Evolutionary conservation across 2,888 invertebrate species (phyloP).

Genomic region (Amphipoea oculea): DNA sequence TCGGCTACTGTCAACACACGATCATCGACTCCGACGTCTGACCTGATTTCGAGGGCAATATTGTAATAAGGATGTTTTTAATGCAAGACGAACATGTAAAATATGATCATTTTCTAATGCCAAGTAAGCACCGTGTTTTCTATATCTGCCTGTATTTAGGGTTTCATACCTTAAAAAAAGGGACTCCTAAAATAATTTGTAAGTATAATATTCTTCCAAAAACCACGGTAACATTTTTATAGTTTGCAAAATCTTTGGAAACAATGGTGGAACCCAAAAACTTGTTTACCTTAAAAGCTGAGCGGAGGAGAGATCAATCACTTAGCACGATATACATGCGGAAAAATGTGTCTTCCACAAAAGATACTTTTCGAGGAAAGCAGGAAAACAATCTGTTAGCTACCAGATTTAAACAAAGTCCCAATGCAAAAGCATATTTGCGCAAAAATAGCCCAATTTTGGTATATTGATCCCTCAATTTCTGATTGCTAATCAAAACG

Average conservation of each 20-base stretch:
- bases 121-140: neutral
- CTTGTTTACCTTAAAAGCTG: constrained; percentile 15
- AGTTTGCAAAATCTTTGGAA: constrained; percentile 17
- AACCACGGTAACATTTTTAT: neutral
- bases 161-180: neutral
- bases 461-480: constrained; percentile 6
- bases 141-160: neutral
- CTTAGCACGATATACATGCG: constrained; percentile 22
- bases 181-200: neutral
- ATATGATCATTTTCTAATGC: neutral
- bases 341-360: constrained; percentile 9
- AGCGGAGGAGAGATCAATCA: constrained; percentile 31
- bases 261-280: neutral
- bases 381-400: constrained; percentile 71
- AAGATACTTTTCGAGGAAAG: constrained; percentile 18
- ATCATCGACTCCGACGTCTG: constrained; percentile 28
- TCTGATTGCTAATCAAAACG: neutral
- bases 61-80: neutral
- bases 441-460: constrained; percentile 6
- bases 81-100: neutral
- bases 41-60: constrained; percentile 17
- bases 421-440: too few relatives aligned
- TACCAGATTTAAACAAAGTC: constrained; percentile 45
- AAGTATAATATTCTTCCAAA: too few relatives aligned
- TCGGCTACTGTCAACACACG: constrained; percentile 46